phyloP scores from a whole-genome alignment of 2,113 vertebrate genomes.

The Donacobius atricapilla region DNA sequence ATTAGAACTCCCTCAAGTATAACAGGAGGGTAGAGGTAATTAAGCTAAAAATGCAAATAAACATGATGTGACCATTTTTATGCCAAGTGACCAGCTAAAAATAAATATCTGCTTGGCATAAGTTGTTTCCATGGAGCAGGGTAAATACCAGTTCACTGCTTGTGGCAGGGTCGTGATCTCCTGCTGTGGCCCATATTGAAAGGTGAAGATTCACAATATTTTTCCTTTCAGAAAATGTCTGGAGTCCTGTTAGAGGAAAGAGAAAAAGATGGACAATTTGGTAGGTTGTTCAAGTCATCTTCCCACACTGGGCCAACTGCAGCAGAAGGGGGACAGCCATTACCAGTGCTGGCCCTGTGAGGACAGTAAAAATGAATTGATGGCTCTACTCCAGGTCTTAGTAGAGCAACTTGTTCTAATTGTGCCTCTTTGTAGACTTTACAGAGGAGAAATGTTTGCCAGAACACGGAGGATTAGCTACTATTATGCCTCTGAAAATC shows the following conservation, averaged over 20 bases:
- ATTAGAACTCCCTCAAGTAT: conserved; percentile 62
- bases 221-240: neutral
- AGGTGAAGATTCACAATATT: conserved; percentile 16
- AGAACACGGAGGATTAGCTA: neutral
- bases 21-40: conserved; percentile 55
- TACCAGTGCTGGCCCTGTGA: neutral
- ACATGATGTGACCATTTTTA: conserved; percentile 11
- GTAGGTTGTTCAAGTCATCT: neutral
- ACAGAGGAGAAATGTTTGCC: neutral
- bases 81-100: conserved; percentile 40
- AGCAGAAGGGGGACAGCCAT: neutral
- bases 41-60: conserved; percentile 60
- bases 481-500: neutral
- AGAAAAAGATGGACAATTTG: neutral
- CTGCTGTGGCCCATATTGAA: conserved; percentile 32
- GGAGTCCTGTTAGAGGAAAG: conserved; percentile 5
- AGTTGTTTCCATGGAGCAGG: neutral
- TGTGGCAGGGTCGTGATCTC: neutral
- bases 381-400: conserved; percentile 15
- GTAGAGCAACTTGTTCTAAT: neutral
- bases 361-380: conserved; percentile 7
- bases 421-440: neutral
- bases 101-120: neutral
- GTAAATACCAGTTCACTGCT: neutral
- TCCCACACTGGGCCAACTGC: neutral